Conservation (phyloP, 64 coral and sea anemone genomes). For the Stichodactyla helianthus region DNA sequence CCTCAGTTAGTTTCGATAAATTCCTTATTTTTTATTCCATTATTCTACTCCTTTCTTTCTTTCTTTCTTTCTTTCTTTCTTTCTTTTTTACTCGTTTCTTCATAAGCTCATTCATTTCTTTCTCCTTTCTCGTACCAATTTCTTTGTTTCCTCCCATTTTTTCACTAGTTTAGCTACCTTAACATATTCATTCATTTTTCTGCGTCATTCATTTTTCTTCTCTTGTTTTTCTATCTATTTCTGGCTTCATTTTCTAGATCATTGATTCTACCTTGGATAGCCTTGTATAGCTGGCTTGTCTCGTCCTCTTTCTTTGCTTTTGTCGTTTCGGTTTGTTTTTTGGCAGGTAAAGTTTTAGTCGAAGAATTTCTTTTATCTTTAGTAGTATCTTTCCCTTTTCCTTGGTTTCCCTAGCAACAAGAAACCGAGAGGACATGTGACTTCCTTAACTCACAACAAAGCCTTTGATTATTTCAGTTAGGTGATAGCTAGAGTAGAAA, state of each 20-base stretch:
- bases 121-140: too few relatives aligned
- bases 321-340: neutral
- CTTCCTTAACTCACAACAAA: neutral
- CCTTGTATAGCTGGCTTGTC: neutral
- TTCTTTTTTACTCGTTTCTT: too few relatives aligned
- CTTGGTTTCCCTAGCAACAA: neutral
- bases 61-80: too few relatives aligned
- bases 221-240: too few relatives aligned
- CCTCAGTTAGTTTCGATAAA: too few relatives aligned
- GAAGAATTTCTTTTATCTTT: neutral
- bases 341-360: neutral
- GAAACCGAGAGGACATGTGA: neutral
- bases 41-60: too few relatives aligned
- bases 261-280: slow-evolving; percentile 8
- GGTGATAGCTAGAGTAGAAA: neutral
- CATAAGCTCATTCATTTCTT: too few relatives aligned
- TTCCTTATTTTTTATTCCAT: neutral
- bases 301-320: slow-evolving; percentile 23
- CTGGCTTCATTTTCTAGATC: neutral
- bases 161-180: too few relatives aligned
- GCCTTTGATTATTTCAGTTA: neutral
- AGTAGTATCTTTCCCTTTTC: slow-evolving; percentile 15
- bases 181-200: too few relatives aligned
- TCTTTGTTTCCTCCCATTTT: too few relatives aligned
- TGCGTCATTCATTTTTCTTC: too few relatives aligned